Evolutionary conservation across 2,888 invertebrate species (phyloP), one percentile per base, ranked within the genome.

Genomic region (Campopleginae sp.): DNA sequence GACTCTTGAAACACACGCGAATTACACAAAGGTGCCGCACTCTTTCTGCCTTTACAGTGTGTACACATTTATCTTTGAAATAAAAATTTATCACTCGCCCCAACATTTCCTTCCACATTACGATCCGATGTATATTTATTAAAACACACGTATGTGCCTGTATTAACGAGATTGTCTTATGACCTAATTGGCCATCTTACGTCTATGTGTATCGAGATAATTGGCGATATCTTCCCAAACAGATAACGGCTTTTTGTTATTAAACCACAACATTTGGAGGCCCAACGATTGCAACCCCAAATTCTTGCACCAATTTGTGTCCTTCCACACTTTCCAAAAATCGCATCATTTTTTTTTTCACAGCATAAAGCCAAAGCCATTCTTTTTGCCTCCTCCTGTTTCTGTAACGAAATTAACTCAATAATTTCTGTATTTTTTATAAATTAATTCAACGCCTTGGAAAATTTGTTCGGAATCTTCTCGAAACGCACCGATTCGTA

Each of bases 161-260:
- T 14, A 33, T 74, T 42, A 61, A 61, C 42, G 61, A 38, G 58
- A 70, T 78, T 70, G 38, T 65, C 42, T 74, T 42, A 58, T 61
- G 78, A 74, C 74, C 78, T 51, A 76, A 79, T 82, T 82, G 71
- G 19, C 63, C 63, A 31, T 79, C 46, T 44, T 61, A 4, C 27
- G 38, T 42, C 31, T 77, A 54, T 77, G 71, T 70, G 70, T 42
- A 76, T 75, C 74, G 68, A 68, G 74, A 83, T 80, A 80, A 74
- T 83, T 86, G 66, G 71, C 46, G 42, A 77, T 86, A 80, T 80
- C 65, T 80, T 71, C 71, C 66, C 27, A 78, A 84, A 48, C 23
- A 82, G 85, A 82, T 82, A 79, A 77, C 48, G 71, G 72, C 31
- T 44, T 76, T 72, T 68, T 27, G 58, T 58, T 27, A 14, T 58